A percentile compares a stretch with the other conserved stretches of the same genome.
phyloP scores from a whole-genome alignment of 2,888 invertebrate species.

The Trichogramma dendrolimi region DNA sequence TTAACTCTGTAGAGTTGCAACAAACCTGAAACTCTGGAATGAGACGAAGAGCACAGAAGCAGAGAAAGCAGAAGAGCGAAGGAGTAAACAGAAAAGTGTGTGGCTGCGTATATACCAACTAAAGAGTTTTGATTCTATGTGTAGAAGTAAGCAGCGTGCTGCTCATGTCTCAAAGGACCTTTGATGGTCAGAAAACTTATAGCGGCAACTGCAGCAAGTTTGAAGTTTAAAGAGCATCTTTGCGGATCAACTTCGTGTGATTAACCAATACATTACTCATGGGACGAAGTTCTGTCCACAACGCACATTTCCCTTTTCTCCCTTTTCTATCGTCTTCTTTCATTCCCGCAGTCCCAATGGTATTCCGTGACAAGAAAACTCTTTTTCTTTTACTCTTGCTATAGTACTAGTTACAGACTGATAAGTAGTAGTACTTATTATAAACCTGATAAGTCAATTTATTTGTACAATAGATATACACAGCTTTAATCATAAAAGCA shows the following conservation, averaged over 20 bases:
- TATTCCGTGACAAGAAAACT: slow-evolving; percentile 33
- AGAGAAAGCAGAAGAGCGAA: too few species aligned
- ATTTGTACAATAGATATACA: too few species aligned
- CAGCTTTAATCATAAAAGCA: too few species aligned
- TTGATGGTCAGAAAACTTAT: slow-evolving; percentile 14
- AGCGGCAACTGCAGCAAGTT: slow-evolving; percentile 5
- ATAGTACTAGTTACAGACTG: too few species aligned
- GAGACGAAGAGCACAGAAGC: too few species aligned
- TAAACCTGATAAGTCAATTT: too few species aligned
- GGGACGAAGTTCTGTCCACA: not conserved
- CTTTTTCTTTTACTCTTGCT: not conserved
- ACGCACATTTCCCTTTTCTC: not conserved
- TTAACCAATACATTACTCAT: slow-evolving; percentile 20
- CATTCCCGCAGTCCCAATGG: slow-evolving; percentile 44
- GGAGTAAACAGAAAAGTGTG: too few species aligned
- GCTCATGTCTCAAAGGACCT: slow-evolving; percentile 6
- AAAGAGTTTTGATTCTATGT: too few species aligned
- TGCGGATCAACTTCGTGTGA: slow-evolving; percentile 17
- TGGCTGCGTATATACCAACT: too few species aligned
- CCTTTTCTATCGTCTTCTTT: slow-evolving; percentile 31
- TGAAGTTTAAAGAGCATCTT: slow-evolving; percentile 13
- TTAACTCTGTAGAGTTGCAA: too few species aligned
- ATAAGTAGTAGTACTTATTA: too few species aligned
- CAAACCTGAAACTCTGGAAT: too few species aligned
- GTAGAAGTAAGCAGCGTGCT: not conserved